These are phyloP conservation scores for Platycheirus rosarum DNA, from an alignment of 2,888 invertebrate species.

Conservation along the genomic window DNA sequence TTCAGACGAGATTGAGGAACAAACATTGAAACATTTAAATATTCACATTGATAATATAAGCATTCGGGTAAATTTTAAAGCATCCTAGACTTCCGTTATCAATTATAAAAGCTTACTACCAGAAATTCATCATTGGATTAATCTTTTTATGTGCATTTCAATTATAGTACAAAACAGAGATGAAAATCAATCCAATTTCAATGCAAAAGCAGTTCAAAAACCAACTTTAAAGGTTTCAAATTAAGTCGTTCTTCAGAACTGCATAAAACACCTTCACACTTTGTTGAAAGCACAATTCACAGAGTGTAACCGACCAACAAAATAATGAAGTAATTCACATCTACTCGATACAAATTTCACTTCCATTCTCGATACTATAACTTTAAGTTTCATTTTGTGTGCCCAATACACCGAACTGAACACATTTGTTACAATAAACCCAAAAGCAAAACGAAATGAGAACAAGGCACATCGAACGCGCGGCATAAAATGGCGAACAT, in stretches of 20 bases:
- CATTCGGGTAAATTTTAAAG: too few relatives aligned
- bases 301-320: too few relatives aligned
- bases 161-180: too few relatives aligned
- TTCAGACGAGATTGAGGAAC: too few relatives aligned
- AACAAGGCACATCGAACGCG: constrained; percentile 49
- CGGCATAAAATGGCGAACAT: constrained; percentile 66
- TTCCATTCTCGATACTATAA: constrained; percentile 40
- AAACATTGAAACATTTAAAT: too few relatives aligned
- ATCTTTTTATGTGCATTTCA: too few relatives aligned
- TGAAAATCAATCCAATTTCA: too few relatives aligned
- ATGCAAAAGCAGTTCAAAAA: too few relatives aligned
- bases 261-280: constrained; percentile 13
- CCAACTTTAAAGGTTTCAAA: constrained; percentile 25
- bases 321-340: background rate
- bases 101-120: too few relatives aligned
- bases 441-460: constrained; percentile 12
- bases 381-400: constrained; percentile 58
- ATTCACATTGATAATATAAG: too few relatives aligned
- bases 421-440: constrained; percentile 58
- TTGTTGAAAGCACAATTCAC: background rate
- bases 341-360: constrained; percentile 55
- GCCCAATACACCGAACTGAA: constrained; percentile 16
- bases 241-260: background rate
- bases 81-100: too few relatives aligned
- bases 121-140: too few relatives aligned